Base-by-base conservation (phyloP, 2,888 invertebrate species). In the Polietes domitor region DNA sequence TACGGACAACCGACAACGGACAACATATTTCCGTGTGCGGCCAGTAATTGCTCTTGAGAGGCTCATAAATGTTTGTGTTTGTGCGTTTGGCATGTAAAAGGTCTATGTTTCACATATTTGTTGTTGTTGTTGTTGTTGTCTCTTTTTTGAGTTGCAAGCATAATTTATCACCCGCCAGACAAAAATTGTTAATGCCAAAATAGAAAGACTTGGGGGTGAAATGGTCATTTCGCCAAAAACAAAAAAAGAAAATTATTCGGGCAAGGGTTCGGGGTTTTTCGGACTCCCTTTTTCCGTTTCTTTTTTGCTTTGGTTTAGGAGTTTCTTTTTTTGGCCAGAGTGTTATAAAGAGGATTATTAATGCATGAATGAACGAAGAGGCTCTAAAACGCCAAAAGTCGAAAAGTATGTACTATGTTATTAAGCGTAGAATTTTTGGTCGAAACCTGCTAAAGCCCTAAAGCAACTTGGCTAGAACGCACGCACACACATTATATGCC, bases 11-110 rank as follows among this genome's bases (percentile, higher is more conserved):
- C n/a, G n/a, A n/a, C n/a, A n/a, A n/a, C n/a, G n/a, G n/a, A n/a
- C n/a, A n/a, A n/a, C n/a, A n/a, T n/a, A 21, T 53, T 5, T 53
- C 2, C n/a, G 50, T 53, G 37, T n/a, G 47, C 47, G 53, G 65
- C 61, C 65, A 53, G 79, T 87, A 88, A 89, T 88, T 86, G 86
- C 87, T 86, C 88, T 86, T 87, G 86, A 77, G 89, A 88, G 89
- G 87, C 85, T 86, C 87, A 87, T 88, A 88, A 89, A 88, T 89
- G 43, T 37, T 21, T 24, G n/a, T n/a, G n/a, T n/a, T n/a, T n/a
- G n/a, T n/a, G n/a, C 10, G 12, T 7, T n/a, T 58, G 58, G 50
- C 65, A 53, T 37, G 50, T 5, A 63, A 68, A 50, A 53, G 26
- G 5, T 4, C 55, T 5, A 58, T 58, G 26, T 58, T 24, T 24